Percentiles rank a stretch among this genome's conserved stretches.
Conservation (phyloP, 2,888 invertebrate species). For the Drosophila dives region DNA sequence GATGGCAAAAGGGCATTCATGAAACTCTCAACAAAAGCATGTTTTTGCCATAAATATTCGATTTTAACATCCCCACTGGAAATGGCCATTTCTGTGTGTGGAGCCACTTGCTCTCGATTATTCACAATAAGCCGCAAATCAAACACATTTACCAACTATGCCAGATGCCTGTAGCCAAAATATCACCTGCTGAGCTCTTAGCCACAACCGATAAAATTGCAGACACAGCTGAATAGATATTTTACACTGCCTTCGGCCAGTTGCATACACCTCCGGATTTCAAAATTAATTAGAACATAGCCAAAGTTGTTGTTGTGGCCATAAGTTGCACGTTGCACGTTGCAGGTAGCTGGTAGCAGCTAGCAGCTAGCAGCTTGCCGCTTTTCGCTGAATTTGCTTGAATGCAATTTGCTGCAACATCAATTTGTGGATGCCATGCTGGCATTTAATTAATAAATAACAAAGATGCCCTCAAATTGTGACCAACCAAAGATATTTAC, state of each 20-base stretch:
- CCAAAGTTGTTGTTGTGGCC: slow-evolving; percentile 37
- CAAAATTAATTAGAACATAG: slow-evolving; percentile 46
- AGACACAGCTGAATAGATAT: background rate
- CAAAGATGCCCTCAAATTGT: slow-evolving; percentile 5
- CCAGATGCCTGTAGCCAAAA: slow-evolving; percentile 21
- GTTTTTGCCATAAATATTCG: slow-evolving; percentile 22
- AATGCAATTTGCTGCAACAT: slow-evolving; percentile 34
- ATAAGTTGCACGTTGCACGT: background rate
- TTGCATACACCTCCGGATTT: slow-evolving; percentile 11
- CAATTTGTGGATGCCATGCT: slow-evolving; percentile 43
- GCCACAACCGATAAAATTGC: background rate
- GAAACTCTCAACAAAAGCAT: background rate
- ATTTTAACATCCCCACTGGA: background rate
- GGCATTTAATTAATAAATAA: slow-evolving; percentile 38
- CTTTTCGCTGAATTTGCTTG: slow-evolving; percentile 15
- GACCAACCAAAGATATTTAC: background rate
- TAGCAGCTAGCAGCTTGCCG: background rate
- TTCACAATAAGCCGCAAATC: slow-evolving; percentile 47
- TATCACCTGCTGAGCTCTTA: background rate
- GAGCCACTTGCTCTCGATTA: slow-evolving; percentile 38
- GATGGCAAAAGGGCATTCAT: too few relatives aligned
- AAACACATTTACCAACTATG: slow-evolving; percentile 49
- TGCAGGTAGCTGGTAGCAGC: background rate
- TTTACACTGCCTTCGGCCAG: background rate
- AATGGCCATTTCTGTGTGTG: slow-evolving; percentile 8